Evolutionary conservation across 2,888 invertebrate species (phyloP).

Genomic region (Pteria penguin): DNA sequence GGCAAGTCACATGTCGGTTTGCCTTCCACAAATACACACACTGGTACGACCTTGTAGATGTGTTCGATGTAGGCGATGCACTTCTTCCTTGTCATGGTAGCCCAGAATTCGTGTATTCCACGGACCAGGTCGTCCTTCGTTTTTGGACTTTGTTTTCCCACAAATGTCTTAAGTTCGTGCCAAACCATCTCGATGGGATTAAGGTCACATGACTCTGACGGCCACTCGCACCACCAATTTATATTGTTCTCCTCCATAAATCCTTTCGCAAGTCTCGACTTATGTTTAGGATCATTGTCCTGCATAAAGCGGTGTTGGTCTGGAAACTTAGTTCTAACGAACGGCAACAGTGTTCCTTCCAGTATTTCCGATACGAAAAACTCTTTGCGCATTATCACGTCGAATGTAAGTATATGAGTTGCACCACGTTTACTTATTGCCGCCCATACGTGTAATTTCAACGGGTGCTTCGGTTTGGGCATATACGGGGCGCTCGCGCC

Average conservation of each 20-base stretch:
- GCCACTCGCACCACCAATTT: conserved; percentile 21
- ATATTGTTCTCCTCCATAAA: conserved; percentile 6
- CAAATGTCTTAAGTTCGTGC: neutral
- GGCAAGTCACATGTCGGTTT: neutral
- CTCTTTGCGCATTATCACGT: no score
- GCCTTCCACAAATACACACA: neutral
- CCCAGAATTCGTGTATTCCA: neutral
- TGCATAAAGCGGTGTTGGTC: no score
- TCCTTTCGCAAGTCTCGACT: neutral
- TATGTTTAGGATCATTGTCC: no score
- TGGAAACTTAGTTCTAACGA: no score
- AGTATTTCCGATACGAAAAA: no score
- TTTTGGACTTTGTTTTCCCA: neutral
- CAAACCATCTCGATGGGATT: conserved; percentile 1
- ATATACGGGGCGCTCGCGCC: no score
- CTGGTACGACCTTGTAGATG: neutral
- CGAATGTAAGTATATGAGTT: no score
- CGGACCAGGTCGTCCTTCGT: neutral
- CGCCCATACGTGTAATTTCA: no score
- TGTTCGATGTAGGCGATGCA: neutral
- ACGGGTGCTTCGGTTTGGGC: no score
- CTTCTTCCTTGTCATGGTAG: neutral
- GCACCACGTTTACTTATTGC: no score
- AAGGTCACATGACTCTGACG: no score
- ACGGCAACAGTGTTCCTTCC: no score